Evolutionary conservation across 2,113 vertebrate species (phyloP).

Genomic region (Zingel zingel): DNA sequence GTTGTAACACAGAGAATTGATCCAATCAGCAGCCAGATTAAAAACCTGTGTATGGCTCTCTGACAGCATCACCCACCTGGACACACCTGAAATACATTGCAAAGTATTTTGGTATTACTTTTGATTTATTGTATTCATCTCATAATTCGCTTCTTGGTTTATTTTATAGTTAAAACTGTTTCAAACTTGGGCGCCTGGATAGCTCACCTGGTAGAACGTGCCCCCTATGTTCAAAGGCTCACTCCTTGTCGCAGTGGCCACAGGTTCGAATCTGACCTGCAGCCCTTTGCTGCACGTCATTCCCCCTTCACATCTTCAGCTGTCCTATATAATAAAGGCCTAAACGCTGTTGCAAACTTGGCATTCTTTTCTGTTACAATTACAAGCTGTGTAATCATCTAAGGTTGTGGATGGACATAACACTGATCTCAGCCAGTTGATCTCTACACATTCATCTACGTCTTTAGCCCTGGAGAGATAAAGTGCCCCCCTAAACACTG

Average conservation of each 20-base stretch:
- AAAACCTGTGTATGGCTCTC: not conserved
- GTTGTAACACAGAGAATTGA: slow-evolving; percentile 30
- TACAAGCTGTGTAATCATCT: not conserved
- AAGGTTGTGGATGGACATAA: not conserved
- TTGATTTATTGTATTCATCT: not conserved
- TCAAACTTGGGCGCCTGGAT: not conserved
- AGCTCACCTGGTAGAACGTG: too few relatives aligned
- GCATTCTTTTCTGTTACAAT: not conserved
- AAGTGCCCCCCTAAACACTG: not conserved
- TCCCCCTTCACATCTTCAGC: too few relatives aligned
- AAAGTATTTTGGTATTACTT: not conserved
- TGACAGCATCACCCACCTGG: not conserved
- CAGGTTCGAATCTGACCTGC: too few relatives aligned
- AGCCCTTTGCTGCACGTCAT: too few relatives aligned
- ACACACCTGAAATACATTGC: not conserved
- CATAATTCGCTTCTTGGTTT: not conserved
- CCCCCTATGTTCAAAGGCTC: too few relatives aligned
- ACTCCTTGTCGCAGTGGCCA: too few relatives aligned
- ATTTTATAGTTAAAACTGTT: not conserved
- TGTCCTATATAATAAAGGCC: too few relatives aligned
- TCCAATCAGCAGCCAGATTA: not conserved
- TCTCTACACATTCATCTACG: not conserved
- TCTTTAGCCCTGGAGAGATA: not conserved
- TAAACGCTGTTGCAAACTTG: not conserved
- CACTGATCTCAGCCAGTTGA: too few relatives aligned